Evolutionary conservation across 1,140 invertebrate species (phyloP).

Genomic region (Heterodera carotae): DNA sequence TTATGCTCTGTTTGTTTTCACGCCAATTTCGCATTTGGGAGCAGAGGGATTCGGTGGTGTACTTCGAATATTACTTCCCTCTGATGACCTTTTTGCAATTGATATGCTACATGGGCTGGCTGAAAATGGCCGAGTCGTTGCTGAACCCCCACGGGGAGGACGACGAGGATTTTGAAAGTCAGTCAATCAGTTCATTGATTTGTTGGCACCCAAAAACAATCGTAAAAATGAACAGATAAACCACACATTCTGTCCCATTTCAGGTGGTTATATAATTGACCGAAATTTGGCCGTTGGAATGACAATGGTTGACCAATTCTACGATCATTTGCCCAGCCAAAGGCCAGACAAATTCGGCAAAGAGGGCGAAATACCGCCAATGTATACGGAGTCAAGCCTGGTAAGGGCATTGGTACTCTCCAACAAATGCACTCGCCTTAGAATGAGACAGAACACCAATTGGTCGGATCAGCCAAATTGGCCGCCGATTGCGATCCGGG

Average conservation of each 20-base stretch:
- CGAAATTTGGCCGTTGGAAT: conserved; percentile 29
- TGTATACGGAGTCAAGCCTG: neutral
- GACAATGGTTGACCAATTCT: conserved; percentile 8
- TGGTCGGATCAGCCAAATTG: conserved; percentile 9
- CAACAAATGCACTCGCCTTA: neutral
- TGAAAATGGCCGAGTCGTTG: conserved; percentile 25
- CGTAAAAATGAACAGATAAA: too few relatives aligned
- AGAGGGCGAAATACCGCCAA: conserved; percentile 3
- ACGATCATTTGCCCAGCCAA: neutral
- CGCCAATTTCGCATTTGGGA: conserved; percentile 41
- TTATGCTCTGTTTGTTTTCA: conserved; percentile 45
- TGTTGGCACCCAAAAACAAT: neutral
- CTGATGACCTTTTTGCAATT: conserved; percentile 30
- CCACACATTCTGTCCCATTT: neutral
- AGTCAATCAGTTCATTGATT: neutral
- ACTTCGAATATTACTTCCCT: conserved; percentile 78
- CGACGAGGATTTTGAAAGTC: conserved; percentile 55
- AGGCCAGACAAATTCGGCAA: conserved; percentile 2
- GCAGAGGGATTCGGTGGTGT: conserved; percentile 23
- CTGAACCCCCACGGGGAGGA: conserved; percentile 47
- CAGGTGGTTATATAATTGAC: conserved; percentile 31
- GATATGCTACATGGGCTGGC: conserved; percentile 26
- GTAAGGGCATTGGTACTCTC: neutral
- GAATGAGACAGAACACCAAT: neutral
- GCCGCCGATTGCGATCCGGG: neutral